Percentiles rank a stretch among this genome's conserved stretches.
These are phyloP conservation scores for Hydrocynus forskahlii DNA, from an alignment of 2,797 vertebrate species.

Conservation along the genomic window DNA sequence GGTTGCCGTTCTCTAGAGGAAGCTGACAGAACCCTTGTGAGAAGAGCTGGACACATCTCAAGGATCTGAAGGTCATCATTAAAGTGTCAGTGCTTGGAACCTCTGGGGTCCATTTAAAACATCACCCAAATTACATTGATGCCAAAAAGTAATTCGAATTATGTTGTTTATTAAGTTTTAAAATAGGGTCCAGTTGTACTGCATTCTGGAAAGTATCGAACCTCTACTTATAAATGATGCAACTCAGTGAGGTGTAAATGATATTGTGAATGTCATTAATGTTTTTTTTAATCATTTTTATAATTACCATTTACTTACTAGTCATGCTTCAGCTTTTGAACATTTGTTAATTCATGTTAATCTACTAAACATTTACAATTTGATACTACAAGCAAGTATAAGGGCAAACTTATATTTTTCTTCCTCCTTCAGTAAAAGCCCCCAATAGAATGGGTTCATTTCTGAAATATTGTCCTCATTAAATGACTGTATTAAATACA, in stretches of 20 bases:
- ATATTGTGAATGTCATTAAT: not conserved
- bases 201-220: not conserved
- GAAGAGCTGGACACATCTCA: constrained; percentile 64
- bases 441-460: not conserved
- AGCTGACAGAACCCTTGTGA: constrained; percentile 67
- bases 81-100: not conserved
- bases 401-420: not conserved
- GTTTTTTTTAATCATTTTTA: not conserved
- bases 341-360: not conserved
- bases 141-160: constrained; percentile 7
- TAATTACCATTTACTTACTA: not conserved
- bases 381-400: not conserved
- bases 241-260: not conserved
- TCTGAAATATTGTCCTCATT: not conserved
- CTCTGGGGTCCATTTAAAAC: not conserved
- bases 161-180: not conserved
- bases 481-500: constrained; percentile 10
- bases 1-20: constrained; percentile 74
- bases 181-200: not conserved
- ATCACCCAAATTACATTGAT: not conserved
- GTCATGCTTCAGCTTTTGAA: not conserved
- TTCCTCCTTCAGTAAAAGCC: not conserved
- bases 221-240: not conserved
- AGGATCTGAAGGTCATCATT: constrained; percentile 66
- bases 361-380: no score